These are phyloP conservation scores for Oegoconia quadripuncta DNA, from an alignment of 2,888 invertebrate genomes.

Conservation along the genomic window DNA sequence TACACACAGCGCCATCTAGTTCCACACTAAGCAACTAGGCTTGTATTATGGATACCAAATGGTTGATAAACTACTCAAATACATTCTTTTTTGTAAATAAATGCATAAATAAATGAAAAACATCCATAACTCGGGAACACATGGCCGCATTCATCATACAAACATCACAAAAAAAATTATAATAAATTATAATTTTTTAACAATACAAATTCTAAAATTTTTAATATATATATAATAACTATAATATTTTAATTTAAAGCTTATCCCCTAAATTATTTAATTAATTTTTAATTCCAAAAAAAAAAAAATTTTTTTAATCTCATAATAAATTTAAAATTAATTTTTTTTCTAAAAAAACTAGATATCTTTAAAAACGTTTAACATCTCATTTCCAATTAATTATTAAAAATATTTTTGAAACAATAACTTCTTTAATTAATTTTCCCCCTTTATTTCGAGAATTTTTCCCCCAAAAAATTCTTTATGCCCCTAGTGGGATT, in stretches of 20 bases:
- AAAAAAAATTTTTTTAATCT: slow-evolving; percentile 42
- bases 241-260: slow-evolving; percentile 78
- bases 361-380: slow-evolving; percentile 83
- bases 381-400: slow-evolving; percentile 81
- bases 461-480: too few species aligned
- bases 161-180: slow-evolving; percentile 66
- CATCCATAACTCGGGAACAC: too few species aligned
- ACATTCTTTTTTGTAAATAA: too few species aligned
- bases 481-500: too few species aligned
- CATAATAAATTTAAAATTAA: slow-evolving; percentile 73
- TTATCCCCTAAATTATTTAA: slow-evolving; percentile 79
- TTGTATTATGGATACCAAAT: too few species aligned
- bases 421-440: too few species aligned
- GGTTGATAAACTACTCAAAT: too few species aligned
- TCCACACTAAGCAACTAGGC: too few species aligned
- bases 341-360: slow-evolving; percentile 82
- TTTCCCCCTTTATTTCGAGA: too few species aligned
- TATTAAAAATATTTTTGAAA: slow-evolving; percentile 82
- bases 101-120: too few species aligned
- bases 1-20: too few species aligned
- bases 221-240: slow-evolving; percentile 47
- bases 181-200: slow-evolving; percentile 74
- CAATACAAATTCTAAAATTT: slow-evolving; percentile 79
- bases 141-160: too few species aligned
- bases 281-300: slow-evolving; percentile 47